Percentiles rank a stretch among this genome's conserved stretches.
Evolutionary conservation across 2,888 invertebrate species (phyloP).

Genomic region (Boloria euphrosyne): DNA sequence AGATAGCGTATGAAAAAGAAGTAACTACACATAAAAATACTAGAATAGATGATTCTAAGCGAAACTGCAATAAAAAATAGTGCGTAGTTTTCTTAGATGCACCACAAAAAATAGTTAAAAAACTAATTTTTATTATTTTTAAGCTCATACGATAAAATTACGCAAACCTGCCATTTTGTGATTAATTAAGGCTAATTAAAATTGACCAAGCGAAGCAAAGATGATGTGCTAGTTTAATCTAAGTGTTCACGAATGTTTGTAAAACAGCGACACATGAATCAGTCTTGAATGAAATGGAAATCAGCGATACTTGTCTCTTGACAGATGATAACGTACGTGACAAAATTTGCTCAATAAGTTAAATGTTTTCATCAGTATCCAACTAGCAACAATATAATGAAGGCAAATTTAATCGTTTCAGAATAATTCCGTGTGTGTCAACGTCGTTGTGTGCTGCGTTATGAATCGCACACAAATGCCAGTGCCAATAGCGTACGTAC

Average conservation of each 20-base stretch:
- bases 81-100: too few relatives aligned
- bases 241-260: neutral
- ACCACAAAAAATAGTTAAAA: too few relatives aligned
- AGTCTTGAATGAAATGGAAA: slow-evolving; percentile 13
- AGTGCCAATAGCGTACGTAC: slow-evolving; percentile 6
- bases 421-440: slow-evolving; percentile 33
- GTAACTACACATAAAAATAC: too few relatives aligned
- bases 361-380: slow-evolving; percentile 38
- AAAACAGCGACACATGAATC: neutral
- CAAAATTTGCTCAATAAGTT: slow-evolving; percentile 38
- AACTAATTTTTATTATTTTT: too few relatives aligned
- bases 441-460: slow-evolving; percentile 25
- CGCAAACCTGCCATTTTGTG: too few relatives aligned
- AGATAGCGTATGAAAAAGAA: too few relatives aligned
- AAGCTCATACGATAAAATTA: too few relatives aligned
- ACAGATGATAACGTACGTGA: slow-evolving; percentile 37
- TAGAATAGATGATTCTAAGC: too few relatives aligned
- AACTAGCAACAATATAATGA: slow-evolving; percentile 33
- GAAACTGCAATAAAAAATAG: too few relatives aligned
- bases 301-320: slow-evolving; percentile 36
- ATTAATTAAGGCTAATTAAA: too few relatives aligned
- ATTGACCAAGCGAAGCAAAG: too few relatives aligned
- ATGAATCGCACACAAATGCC: slow-evolving; percentile 32
- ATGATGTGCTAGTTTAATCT: too few relatives aligned
- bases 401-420: slow-evolving; percentile 29